Evolutionary conservation across 2,888 invertebrate genomes (phyloP), one percentile per base, ranked within the genome.

Genomic region (Trilocha varians): DNA sequence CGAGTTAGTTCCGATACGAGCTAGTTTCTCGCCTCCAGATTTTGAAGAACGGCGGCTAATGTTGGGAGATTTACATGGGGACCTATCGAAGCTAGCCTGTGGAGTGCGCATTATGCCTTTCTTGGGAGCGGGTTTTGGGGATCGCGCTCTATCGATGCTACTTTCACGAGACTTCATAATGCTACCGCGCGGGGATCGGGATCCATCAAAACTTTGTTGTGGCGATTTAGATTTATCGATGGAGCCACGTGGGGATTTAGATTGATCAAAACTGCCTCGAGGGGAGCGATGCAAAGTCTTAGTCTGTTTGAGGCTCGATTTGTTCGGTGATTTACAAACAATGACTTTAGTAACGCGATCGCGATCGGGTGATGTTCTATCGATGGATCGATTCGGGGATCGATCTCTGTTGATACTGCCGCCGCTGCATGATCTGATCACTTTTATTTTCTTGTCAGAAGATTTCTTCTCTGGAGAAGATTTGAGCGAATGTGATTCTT

Each of bases 181-280:
- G 47, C 83, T 82, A 18, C 78, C 78, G n/a, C 83, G 78, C 1
- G 86, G 86, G 3, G 86, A 84, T 6, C 79, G 63, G 15, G 80
- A 74, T 13, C 78, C 76, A 43, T 89, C 89, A 44, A 89, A 79
- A 50, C 89, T 89, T 42, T 82, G 82, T 44, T 88, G 83, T 0
- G 90, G 89, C 0, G 89, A 89, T 8, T 79, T 73, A 1, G 80
- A 77, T 44, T 89, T 87, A 51, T 89, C 88, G 17, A 89, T 87
- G 38, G 88, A 88, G 45, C 87, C 87, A 5, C 88, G 80, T 9
- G 88, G 87, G 2, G 88, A 88, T 46, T 70, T 80, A 0, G 76
- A 65, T 49, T 76, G 78, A 45, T 83, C 83, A 33, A 89, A 82
- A 54, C 88, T 89, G 45, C 88, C 87, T 43, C 87, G 80, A 4